These are phyloP conservation scores for Fringilla coelebs DNA, from an alignment of 2,797 vertebrate species.

Conservation along the genomic window DNA sequence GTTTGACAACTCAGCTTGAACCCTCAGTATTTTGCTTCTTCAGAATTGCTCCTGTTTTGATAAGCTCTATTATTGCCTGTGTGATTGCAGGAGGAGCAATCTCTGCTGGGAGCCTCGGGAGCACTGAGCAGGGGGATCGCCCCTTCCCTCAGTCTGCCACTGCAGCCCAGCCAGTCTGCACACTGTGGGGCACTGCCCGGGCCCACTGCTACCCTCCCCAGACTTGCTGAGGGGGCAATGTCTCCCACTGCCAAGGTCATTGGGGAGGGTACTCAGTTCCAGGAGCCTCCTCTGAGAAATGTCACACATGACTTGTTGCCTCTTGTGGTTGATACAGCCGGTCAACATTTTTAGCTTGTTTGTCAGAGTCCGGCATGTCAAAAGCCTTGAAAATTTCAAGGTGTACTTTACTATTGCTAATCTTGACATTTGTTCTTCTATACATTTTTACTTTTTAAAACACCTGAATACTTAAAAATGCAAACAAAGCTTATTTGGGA, in stretches of 20 bases:
- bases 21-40: not conserved
- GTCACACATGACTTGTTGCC: not conserved
- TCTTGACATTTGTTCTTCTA: not conserved
- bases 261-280: not conserved
- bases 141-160: not conserved
- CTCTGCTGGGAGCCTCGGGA: not conserved
- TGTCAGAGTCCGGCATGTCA: not conserved
- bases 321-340: not conserved
- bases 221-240: not conserved
- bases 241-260: no score
- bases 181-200: accelerated
- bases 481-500: not conserved
- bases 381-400: not conserved
- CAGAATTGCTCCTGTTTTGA: not conserved
- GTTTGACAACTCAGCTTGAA: not conserved
- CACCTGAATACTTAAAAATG: not conserved
- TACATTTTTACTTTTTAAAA: not conserved
- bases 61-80: not conserved
- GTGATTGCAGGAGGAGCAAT: not conserved
- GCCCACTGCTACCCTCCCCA: accelerated
- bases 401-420: not conserved
- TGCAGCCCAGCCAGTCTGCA: not conserved
- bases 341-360: not conserved
- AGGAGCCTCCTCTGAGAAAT: not conserved
- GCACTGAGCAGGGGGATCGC: accelerated